phyloP scores from a whole-genome alignment of 2,797 vertebrate species.

The Potorous gilbertii region DNA sequence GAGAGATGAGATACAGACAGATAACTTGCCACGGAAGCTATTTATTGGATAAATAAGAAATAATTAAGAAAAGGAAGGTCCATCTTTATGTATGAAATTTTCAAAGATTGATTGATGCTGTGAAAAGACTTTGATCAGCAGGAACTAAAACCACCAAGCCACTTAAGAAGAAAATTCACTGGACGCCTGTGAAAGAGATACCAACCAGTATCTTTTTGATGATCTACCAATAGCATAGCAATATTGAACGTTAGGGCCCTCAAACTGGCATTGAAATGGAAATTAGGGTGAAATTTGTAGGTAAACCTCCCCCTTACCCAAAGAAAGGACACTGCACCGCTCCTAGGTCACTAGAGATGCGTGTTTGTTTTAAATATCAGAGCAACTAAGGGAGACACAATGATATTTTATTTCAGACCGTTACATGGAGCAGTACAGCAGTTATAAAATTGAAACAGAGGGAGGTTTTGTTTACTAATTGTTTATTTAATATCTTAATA shows the following conservation, averaged over 20 bases:
- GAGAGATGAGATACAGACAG: too few relatives aligned
- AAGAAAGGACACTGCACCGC: background rate
- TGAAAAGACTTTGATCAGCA: background rate
- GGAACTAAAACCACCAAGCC: background rate
- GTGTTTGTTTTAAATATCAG: background rate
- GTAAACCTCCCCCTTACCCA: background rate
- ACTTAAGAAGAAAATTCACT: background rate
- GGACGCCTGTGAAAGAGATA: too few relatives aligned
- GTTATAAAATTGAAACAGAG: background rate
- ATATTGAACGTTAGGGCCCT: background rate
- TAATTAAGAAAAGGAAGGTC: background rate
- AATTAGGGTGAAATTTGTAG: background rate
- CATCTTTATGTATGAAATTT: background rate
- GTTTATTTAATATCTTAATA: background rate
- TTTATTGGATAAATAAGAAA: background rate
- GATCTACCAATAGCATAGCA: too few relatives aligned
- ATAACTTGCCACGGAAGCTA: background rate
- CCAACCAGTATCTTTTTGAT: too few relatives aligned
- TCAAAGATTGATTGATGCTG: background rate
- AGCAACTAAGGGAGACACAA: background rate
- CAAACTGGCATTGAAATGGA: background rate
- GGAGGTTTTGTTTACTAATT: background rate
- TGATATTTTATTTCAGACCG: background rate
- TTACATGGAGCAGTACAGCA: background rate
- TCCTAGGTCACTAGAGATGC: background rate